These are phyloP conservation scores for Periplaneta americana DNA, from an alignment of 1,140 invertebrate genomes.

Conservation along the genomic window DNA sequence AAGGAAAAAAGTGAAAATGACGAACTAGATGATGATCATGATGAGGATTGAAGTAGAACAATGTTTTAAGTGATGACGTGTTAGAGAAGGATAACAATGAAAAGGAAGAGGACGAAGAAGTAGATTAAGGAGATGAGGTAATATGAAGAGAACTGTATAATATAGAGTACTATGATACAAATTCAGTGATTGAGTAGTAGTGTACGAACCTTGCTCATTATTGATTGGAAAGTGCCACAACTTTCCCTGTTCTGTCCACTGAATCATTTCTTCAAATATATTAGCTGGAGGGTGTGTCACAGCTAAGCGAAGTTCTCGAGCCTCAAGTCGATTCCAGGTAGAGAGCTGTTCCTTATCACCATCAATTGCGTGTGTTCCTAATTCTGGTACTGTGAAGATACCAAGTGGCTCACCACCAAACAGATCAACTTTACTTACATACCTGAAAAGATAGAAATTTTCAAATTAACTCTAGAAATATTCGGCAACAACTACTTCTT, in stretches of 20 bases:
- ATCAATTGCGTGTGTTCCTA: constrained; percentile 7
- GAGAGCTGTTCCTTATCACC: constrained; percentile 44
- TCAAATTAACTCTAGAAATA: too few relatives aligned
- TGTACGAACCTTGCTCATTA: constrained; percentile 83
- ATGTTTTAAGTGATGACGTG: too few relatives aligned
- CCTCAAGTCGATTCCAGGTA: constrained; percentile 61
- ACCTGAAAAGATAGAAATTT: constrained; percentile 2
- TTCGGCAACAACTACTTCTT: too few relatives aligned
- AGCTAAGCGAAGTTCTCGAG: constrained; percentile 57
- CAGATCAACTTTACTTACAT: constrained; percentile 41
- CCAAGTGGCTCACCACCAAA: constrained; percentile 39
- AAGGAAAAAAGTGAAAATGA: too few relatives aligned
- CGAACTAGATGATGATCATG: too few relatives aligned
- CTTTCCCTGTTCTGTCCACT: constrained; percentile 92
- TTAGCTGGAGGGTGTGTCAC: constrained; percentile 71
- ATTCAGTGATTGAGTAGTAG: constrained; percentile 65
- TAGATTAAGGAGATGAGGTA: too few relatives aligned
- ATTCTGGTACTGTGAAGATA: constrained; percentile 8
- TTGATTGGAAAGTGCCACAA: constrained; percentile 96
- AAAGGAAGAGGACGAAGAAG: too few relatives aligned
- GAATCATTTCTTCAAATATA: constrained; percentile 88
- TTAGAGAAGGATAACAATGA: too few relatives aligned
- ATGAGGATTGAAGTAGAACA: too few relatives aligned
- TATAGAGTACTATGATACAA: too few relatives aligned
- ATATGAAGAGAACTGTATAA: too few relatives aligned